phyloP scores from a whole-genome alignment of 2,888 invertebrate species.

The Anaspis maculata region DNA sequence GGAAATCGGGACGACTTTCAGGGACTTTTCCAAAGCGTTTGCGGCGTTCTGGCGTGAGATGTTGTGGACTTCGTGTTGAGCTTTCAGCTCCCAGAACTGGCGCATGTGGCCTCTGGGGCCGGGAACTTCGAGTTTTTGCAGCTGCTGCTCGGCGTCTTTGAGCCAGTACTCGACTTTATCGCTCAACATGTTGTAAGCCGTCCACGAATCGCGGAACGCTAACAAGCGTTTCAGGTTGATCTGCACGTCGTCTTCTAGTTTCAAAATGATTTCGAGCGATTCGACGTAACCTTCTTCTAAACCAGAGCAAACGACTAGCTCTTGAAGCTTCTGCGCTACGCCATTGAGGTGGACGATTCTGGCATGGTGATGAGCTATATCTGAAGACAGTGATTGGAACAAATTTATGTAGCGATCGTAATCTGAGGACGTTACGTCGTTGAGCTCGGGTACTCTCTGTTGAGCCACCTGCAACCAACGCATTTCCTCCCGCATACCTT shows the following conservation, averaged over 20 bases:
- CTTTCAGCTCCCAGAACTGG: conserved; percentile 83
- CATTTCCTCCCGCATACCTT: conserved; percentile 73
- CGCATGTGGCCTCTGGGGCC: conserved; percentile 64
- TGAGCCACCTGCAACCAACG: conserved; percentile 79
- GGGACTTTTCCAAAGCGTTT: conserved; percentile 64
- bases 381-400: conserved; percentile 70
- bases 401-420: conserved; percentile 78
- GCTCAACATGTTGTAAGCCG: conserved; percentile 61
- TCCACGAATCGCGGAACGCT: conserved; percentile 73
- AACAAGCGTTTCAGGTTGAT: conserved; percentile 61
- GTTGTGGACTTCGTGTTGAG: conserved; percentile 77
- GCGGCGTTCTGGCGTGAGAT: conserved; percentile 66
- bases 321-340: conserved; percentile 65
- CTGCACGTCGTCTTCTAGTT: conserved; percentile 69
- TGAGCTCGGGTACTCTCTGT: conserved; percentile 74
- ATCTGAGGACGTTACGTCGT: conserved; percentile 72
- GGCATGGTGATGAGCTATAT: conserved; percentile 72
- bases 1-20: conserved; percentile 71
- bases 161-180: conserved; percentile 72
- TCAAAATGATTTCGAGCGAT: conserved; percentile 61
- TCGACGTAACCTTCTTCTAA: conserved; percentile 66
- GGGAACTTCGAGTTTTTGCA: conserved; percentile 55
- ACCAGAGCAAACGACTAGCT: conserved; percentile 65
- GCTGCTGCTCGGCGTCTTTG: conserved; percentile 61
- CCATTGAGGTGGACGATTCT: conserved; percentile 65